Evolutionary conservation across 1,140 invertebrate species (phyloP).

Genomic region (Drosophila elegans): DNA sequence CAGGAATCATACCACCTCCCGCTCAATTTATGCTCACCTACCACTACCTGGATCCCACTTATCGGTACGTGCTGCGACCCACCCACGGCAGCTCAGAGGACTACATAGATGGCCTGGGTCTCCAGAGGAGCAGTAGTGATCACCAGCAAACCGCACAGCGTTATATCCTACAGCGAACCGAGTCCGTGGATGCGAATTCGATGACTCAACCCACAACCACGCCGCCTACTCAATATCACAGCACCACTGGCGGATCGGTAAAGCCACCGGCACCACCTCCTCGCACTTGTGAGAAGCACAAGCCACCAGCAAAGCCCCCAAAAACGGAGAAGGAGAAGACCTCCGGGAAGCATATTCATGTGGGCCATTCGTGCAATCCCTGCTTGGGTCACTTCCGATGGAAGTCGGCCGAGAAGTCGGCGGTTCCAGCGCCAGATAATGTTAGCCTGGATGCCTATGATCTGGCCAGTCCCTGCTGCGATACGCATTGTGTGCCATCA

Average conservation of each 20-base stretch:
- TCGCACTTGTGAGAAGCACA: constrained; percentile 80
- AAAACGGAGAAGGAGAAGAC: constrained; percentile 68
- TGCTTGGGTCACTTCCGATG: constrained; percentile 86
- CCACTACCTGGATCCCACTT: constrained; percentile 89
- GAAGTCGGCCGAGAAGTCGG: constrained; percentile 73
- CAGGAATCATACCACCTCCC: constrained; percentile 84
- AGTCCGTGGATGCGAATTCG: constrained; percentile 68
- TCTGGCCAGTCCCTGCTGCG: constrained; percentile 92
- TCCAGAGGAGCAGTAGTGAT: constrained; percentile 88
- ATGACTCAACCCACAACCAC: constrained; percentile 62
- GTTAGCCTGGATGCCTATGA: constrained; percentile 93
- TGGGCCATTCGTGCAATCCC: constrained; percentile 90
- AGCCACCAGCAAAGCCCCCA: constrained; percentile 66
- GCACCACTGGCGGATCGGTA: constrained; percentile 16
- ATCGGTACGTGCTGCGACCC: constrained; percentile 88
- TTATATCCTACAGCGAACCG: constrained; percentile 65
- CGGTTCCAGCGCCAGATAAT: constrained; percentile 86
- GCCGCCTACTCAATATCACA: constrained; percentile 71
- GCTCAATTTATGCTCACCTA: constrained; percentile 88
- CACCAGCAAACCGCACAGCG: constrained; percentile 48
- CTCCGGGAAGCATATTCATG: constrained; percentile 80
- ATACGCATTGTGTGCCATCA: constrained; percentile 92
- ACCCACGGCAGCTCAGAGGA: constrained; percentile 84
- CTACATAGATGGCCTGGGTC: constrained; percentile 87
- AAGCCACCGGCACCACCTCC: constrained; percentile 78